Evolutionary conservation across 2,797 vertebrate genomes (phyloP).

Genomic region (Esox masquinongy): DNA sequence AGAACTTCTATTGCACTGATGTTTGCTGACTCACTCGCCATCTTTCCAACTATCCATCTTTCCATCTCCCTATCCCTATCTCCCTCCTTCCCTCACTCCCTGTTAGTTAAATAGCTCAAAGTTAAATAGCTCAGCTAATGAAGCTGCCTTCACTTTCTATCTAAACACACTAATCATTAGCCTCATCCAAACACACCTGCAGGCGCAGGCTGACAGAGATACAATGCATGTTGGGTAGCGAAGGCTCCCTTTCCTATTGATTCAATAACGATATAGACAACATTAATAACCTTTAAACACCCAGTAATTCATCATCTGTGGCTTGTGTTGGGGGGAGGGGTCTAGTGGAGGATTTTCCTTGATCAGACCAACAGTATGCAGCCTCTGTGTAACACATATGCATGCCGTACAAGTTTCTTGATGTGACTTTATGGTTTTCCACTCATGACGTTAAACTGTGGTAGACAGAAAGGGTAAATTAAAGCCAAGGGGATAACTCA

Average conservation of each 20-base stretch:
- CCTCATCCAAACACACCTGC: slow-evolving; percentile 55
- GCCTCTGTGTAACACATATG: background rate
- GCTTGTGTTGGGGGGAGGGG: background rate
- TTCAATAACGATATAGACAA: slow-evolving; percentile 47
- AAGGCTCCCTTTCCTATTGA: slow-evolving; percentile 39
- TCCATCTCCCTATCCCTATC: background rate
- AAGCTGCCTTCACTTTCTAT: slow-evolving; percentile 40
- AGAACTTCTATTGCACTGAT: too few species aligned
- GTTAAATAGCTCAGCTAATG: slow-evolving; percentile 52
- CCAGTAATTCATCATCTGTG: slow-evolving; percentile 39
- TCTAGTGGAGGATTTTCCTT: background rate
- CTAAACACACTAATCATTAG: slow-evolving; percentile 55
- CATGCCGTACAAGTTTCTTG: background rate
- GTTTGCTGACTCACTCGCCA: background rate
- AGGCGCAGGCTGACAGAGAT: slow-evolving; percentile 35
- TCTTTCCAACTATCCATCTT: background rate
- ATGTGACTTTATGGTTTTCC: background rate
- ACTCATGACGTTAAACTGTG: background rate
- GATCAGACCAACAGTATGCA: background rate
- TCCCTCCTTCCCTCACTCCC: background rate
- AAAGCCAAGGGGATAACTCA: background rate
- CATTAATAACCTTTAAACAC: slow-evolving; percentile 47
- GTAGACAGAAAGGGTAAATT: background rate
- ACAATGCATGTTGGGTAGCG: slow-evolving; percentile 36
- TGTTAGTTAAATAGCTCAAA: slow-evolving; percentile 50